A percentile compares a stretch with the other conserved stretches of the same genome.
Evolutionary conservation across 2,797 vertebrate species (phyloP).

Genomic region (Ptychadena robeensis): DNA sequence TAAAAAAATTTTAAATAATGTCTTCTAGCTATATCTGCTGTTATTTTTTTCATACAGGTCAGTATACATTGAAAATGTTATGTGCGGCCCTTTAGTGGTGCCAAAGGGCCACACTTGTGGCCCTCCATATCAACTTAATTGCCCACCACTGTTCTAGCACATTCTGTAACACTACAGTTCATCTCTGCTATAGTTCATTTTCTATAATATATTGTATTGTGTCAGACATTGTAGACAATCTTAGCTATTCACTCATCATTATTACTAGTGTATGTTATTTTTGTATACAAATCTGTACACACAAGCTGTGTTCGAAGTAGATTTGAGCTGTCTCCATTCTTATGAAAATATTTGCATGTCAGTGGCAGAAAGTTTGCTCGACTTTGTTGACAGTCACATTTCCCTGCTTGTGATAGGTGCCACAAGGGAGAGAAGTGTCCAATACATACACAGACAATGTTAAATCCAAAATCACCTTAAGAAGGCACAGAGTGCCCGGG

Average conservation of each 20-base stretch:
- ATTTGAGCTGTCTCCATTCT: background rate
- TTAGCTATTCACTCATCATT: background rate
- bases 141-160: too few species aligned
- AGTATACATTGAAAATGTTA: too few species aligned
- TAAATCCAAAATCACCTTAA: constrained; percentile 40
- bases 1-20: too few species aligned
- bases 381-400: background rate
- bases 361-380: background rate
- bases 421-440: constrained; percentile 6
- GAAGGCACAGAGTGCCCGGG: constrained; percentile 31
- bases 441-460: constrained; percentile 20
- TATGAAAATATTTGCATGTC: background rate
- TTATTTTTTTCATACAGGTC: too few species aligned
- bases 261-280: background rate
- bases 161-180: too few species aligned
- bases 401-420: constrained; percentile 5
- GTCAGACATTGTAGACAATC: too few species aligned
- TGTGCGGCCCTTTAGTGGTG: too few species aligned
- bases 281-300: background rate
- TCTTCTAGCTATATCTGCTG: too few species aligned
- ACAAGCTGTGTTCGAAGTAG: background rate
- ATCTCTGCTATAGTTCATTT: too few species aligned
- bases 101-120: too few species aligned
- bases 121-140: too few species aligned
- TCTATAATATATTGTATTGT: too few species aligned